phyloP scores from a whole-genome alignment of 23 tunicate genomes.

The Oikopleura albicans region DNA sequence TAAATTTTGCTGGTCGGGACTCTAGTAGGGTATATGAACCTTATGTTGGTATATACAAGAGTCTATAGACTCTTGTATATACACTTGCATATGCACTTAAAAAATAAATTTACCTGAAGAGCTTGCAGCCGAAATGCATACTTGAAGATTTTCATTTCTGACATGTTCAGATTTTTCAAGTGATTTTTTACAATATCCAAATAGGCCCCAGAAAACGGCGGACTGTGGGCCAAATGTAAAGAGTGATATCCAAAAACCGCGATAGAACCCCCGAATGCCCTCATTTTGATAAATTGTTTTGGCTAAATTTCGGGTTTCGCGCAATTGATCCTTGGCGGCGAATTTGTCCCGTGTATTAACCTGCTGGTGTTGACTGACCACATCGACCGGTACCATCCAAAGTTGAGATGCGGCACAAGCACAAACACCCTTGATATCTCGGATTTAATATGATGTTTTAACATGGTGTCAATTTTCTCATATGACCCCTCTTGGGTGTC shows the following conservation, averaged over 20 bases:
- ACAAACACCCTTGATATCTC: constrained; percentile 40
- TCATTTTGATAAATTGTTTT: constrained; percentile 26
- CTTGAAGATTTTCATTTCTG: neutral
- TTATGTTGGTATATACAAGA: too few relatives aligned
- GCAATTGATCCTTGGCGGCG: neutral
- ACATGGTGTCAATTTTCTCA: too few relatives aligned
- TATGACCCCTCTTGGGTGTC: too few relatives aligned
- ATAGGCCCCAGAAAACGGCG: constrained; percentile 52
- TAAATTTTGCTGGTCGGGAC: too few relatives aligned
- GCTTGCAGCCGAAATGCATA: neutral
- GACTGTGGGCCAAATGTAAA: constrained; percentile 77
- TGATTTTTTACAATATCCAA: too few relatives aligned
- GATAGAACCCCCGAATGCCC: constrained; percentile 55
- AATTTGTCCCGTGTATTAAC: constrained; percentile 15
- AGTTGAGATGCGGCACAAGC: constrained; percentile 79
- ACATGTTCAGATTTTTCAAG: too few relatives aligned
- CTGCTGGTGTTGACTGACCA: constrained; percentile 81
- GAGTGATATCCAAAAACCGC: constrained; percentile 57
- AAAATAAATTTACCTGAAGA: neutral
- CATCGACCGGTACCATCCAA: constrained; percentile 85
- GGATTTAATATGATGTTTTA: too few relatives aligned
- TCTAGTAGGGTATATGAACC: too few relatives aligned
- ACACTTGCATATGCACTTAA: too few relatives aligned
- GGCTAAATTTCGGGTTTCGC: neutral
- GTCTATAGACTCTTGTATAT: too few relatives aligned